Conservation (phyloP, 2,888 invertebrate species). For the Machimus atricapillus region DNA sequence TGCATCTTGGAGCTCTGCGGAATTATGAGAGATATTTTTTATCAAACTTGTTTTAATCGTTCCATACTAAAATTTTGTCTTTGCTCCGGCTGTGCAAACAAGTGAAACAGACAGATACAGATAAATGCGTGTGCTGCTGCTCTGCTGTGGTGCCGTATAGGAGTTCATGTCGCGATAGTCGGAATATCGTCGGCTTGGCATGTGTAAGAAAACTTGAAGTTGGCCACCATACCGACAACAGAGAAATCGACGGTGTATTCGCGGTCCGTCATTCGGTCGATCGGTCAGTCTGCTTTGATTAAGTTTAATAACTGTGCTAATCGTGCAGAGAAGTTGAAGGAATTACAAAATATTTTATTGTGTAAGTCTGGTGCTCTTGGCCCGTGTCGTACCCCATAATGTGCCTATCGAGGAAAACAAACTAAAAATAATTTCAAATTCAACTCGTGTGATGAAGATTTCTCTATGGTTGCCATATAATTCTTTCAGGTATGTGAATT, state of each 20-base stretch:
- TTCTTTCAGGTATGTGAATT: neutral
- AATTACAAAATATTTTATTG: neutral
- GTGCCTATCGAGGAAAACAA: neutral
- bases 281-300: slow-evolving; percentile 27
- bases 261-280: slow-evolving; percentile 12
- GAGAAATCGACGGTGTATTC: slow-evolving; percentile 7
- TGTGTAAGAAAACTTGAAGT: slow-evolving; percentile 7
- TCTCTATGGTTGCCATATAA: slow-evolving; percentile 1
- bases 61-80: slow-evolving; percentile 8
- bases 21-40: slow-evolving; percentile 5
- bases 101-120: slow-evolving; percentile 6
- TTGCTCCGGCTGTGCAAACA: slow-evolving; percentile 32
- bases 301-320: slow-evolving; percentile 7
- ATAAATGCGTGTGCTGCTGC: neutral
- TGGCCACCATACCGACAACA: neutral
- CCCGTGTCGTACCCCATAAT: neutral
- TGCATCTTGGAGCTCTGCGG: neutral
- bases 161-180: neutral
- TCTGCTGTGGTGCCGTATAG: neutral
- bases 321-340: neutral
- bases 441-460: neutral
- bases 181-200: neutral
- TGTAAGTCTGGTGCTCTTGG: slow-evolving; percentile 1
- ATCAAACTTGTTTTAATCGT: slow-evolving; percentile 27
- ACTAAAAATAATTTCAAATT: slow-evolving; percentile 11